phyloP scores from a whole-genome alignment of 2,797 vertebrate genomes.

The Kryptolebias ocellatus region DNA sequence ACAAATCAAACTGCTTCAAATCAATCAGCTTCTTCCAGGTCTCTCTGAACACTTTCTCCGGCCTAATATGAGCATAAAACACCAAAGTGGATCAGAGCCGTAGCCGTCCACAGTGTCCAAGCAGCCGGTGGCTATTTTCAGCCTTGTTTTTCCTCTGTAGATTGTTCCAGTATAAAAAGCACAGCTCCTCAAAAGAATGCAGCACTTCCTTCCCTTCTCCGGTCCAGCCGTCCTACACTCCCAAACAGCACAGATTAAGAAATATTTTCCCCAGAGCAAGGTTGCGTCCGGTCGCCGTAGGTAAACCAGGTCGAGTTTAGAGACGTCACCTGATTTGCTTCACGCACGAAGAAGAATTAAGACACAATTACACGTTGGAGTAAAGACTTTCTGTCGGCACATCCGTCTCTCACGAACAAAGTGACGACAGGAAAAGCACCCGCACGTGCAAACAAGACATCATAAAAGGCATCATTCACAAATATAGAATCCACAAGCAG shows the following conservation, averaged over 20 bases:
- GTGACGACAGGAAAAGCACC: conserved; percentile 22
- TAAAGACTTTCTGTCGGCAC: conserved; percentile 23
- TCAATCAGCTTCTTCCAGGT: conserved; percentile 16
- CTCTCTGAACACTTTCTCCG: conserved; percentile 12
- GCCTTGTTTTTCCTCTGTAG: conserved; percentile 71
- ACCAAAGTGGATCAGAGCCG: conserved; percentile 28
- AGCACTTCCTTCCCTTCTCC: conserved; percentile 74
- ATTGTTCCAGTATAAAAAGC: conserved; percentile 74
- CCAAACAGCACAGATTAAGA: conserved; percentile 60
- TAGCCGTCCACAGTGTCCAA: conserved; percentile 42
- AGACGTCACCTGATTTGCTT: conserved; percentile 25
- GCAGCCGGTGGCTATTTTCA: conserved; percentile 69
- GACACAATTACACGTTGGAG: conserved; percentile 5
- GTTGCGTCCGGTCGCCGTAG: conserved; percentile 36
- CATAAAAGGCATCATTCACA: background rate
- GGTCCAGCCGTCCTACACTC: conserved; percentile 39
- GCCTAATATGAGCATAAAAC: conserved; percentile 63
- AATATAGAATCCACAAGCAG: background rate
- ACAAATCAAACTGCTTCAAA: background rate
- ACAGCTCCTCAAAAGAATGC: conserved; percentile 75
- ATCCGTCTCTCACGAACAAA: conserved; percentile 18
- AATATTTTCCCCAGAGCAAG: conserved; percentile 56
- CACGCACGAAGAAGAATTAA: conserved; percentile 7
- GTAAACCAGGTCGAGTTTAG: conserved; percentile 26
- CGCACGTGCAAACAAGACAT: conserved; percentile 6